Percentiles rank a stretch among this genome's conserved stretches.
phyloP scores from a whole-genome alignment of 2,888 invertebrate species.

The Andrena flavipes region DNA sequence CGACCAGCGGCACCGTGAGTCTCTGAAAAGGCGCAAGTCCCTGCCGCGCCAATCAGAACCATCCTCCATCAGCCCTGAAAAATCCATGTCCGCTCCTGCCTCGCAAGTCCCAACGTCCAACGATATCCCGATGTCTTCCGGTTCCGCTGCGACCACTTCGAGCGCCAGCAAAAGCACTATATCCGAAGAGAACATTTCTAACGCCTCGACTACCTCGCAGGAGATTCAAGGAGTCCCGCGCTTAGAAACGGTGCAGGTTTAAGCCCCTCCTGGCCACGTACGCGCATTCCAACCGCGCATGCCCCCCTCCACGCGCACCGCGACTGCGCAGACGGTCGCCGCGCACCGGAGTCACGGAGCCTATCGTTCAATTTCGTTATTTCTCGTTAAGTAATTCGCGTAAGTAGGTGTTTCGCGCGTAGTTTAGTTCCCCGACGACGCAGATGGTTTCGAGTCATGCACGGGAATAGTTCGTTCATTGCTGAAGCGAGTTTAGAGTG shows the following conservation, averaged over 20 bases:
- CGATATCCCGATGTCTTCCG: slow-evolving; percentile 47
- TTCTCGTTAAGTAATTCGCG: slow-evolving; percentile 34
- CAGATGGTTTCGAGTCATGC: slow-evolving; percentile 9
- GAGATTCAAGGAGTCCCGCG: slow-evolving; percentile 59
- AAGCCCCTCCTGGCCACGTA: neutral
- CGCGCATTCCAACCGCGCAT: neutral
- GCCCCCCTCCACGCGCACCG: too few relatives aligned
- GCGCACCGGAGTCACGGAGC: neutral
- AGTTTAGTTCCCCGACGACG: slow-evolving; percentile 15
- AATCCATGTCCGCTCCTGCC: slow-evolving; percentile 52
- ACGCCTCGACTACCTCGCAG: slow-evolving; percentile 45
- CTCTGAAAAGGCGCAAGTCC: slow-evolving; percentile 70
- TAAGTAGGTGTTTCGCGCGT: slow-evolving; percentile 33
- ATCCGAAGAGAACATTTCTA: slow-evolving; percentile 50
- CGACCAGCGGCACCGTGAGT: slow-evolving; percentile 69
- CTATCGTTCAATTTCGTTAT: slow-evolving; percentile 39
- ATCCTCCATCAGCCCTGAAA: slow-evolving; percentile 50
- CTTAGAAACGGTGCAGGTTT: slow-evolving; percentile 60
- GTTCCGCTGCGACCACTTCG: slow-evolving; percentile 42
- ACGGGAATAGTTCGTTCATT: slow-evolving; percentile 37
- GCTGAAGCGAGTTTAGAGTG: slow-evolving; percentile 31
- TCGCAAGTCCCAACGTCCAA: slow-evolving; percentile 42
- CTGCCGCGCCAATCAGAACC: slow-evolving; percentile 64
- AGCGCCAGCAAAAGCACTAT: slow-evolving; percentile 44
- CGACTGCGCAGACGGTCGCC: neutral